Base-by-base conservation (phyloP, 2,113 vertebrate species). In the Chionodraco myersi region DNA sequence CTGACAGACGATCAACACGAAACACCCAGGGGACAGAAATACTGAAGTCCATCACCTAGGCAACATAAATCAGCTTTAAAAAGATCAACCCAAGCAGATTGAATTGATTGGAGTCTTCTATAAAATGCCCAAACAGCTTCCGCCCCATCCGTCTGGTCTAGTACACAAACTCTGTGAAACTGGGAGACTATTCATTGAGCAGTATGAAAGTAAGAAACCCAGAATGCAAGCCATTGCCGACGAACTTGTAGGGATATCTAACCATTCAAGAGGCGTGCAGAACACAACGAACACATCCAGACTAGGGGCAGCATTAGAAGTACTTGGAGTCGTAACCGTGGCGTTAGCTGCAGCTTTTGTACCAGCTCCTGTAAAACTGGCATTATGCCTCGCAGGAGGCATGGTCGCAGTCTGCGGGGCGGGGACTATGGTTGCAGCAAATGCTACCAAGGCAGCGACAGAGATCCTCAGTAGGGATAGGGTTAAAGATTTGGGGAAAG, bases 181-280 rank as follows among this genome's bases (percentile, higher is more conserved):
- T 30, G 68, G n/a, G 0, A 0, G 0, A 23, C 13, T 10, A 36
- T 80, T 77, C 15, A 0, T 65, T 44, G 0, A 21, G 10, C 14
- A 15, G 30, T 45, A 44, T 59, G 9, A 7, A 1, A 0, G 45
- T 12, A 26, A 41, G 2, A 4, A 64, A 45, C 0, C 34, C 18
- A 49, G 26, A 66, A 44, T 70, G 75, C 49, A 10, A 44, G 53
- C 9, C 1, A 77, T 78, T 36, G 10, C 1, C n/a, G 0, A 4
- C 3, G 6, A 75, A n/a, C 74, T 87, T 6, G 1, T 1, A 3
- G 1, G 2, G 8, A 21, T 16, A 59, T 18, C 45, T n/a, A 0
- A 13, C 6, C 0, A 13, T 4, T 3, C 54, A 1, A 7, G 47
- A 41, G 5, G 30, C 0, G 3, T 62, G 14, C 36, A 18, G 2